phyloP scores from a whole-genome alignment of 2,113 vertebrate genomes.

The Ariopsis seemanni region DNA sequence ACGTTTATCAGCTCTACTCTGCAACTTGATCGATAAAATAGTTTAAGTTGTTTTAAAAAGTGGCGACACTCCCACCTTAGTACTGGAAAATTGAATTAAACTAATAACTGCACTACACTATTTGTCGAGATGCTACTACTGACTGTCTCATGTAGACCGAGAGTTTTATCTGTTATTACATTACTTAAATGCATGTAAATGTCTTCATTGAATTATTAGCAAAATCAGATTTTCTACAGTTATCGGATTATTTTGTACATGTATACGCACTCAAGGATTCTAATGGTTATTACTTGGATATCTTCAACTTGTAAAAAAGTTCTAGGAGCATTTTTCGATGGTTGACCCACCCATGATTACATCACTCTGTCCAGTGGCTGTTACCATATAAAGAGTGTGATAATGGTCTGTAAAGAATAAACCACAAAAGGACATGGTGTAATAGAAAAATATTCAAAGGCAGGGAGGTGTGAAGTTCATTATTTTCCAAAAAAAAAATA shows the following conservation, averaged over 20 bases:
- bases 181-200: slow-evolving; percentile 35
- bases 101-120: slow-evolving; percentile 18
- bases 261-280: neutral
- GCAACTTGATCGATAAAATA: slow-evolving; percentile 19
- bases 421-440: neutral
- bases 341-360: neutral
- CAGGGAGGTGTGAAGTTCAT: neutral
- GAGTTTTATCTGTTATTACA: slow-evolving; percentile 24
- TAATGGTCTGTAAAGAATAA: neutral
- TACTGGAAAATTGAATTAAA: slow-evolving; percentile 26
- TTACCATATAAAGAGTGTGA: neutral
- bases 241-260: slow-evolving; percentile 27
- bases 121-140: slow-evolving; percentile 30
- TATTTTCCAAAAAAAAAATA: neutral
- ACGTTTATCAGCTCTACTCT: slow-evolving; percentile 7
- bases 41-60: slow-evolving; percentile 33
- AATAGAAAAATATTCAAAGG: neutral
- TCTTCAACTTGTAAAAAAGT: neutral
- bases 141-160: slow-evolving; percentile 24
- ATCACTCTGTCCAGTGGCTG: neutral
- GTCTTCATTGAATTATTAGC: slow-evolving; percentile 28
- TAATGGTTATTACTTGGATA: neutral
- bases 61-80: slow-evolving; percentile 24
- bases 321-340: neutral
- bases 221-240: neutral